Base-by-base conservation (phyloP, 2,113 vertebrate genomes). In the Plotosus lineatus region DNA sequence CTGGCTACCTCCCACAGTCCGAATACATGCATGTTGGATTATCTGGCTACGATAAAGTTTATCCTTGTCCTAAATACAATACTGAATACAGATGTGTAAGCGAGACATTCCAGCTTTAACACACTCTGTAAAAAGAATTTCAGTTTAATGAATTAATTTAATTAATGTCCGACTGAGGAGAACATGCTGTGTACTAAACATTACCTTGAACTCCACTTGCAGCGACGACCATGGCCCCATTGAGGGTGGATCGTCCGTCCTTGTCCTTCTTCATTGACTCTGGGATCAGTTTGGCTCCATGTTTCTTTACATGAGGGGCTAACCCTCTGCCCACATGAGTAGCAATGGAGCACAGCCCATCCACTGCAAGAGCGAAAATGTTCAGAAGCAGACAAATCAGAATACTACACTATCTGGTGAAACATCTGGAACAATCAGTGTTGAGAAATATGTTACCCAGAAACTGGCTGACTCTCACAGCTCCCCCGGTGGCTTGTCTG, bases 401-500 rank as follows among this genome's bases (percentile, higher is more conserved):
- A 73, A 1, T 0, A 23, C 42, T 14, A 36, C 55, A 65, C 60
- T 56, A 40, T 36, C 48, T 19, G 36, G 7, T 40, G 33, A 78
- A 53, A 83, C 33, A 15, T 36, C 38, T 55, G 3, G 21, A 12
- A 23, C 0, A 60, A 66, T 6, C 4, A 10, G 44, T 50, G 31
- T 6, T 26, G 66, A 48, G 0, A 1, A 26, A 33, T 0, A 1
- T 6, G 78, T 95, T 92, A 98, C 97, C 98, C 81, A 99, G 90
- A 88, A 97, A 96, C 40, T 99, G 97, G 91, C 98, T 99, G 94
- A 98, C 97, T 95, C 95, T 97, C 3, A 97, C 97, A 7, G 97
- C 98, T 65, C 97, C 96, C 56, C 96, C 96, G 0, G 97, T 98
- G 19, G 97, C 98, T 82, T 98, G 97, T 90, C 98, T 98, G 82